A percentile compares a stretch with the other conserved stretches of the same genome.
phyloP scores from a whole-genome alignment of 2,113 vertebrate genomes.

The Crocuta crocuta region DNA sequence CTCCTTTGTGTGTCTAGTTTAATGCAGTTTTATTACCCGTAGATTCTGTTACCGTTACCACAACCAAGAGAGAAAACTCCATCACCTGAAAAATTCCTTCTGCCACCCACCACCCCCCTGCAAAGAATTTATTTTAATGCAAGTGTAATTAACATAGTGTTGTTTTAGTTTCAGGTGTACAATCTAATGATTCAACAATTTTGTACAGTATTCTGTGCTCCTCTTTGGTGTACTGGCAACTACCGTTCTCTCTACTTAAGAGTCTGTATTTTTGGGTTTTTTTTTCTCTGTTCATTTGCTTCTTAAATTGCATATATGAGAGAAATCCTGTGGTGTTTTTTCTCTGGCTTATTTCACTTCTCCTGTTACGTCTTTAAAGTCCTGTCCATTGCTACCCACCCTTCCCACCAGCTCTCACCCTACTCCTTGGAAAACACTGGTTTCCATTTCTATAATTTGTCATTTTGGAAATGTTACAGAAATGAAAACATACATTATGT shows the following conservation, averaged over 20 bases:
- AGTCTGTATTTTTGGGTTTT: background rate
- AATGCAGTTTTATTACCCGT: background rate
- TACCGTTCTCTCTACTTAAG: background rate
- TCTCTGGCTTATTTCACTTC: background rate
- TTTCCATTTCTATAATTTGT: background rate
- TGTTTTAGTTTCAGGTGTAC: background rate
- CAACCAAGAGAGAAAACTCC: background rate
- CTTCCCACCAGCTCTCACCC: too few relatives aligned
- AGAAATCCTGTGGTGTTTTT: background rate
- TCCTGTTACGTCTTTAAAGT: background rate
- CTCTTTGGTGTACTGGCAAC: background rate
- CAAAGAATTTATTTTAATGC: background rate
- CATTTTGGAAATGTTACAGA: background rate
- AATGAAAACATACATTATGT: background rate
- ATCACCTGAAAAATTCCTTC: background rate
- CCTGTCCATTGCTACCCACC: rapidly evolving
- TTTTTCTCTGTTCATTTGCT: background rate
- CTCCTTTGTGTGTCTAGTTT: background rate
- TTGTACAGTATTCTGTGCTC: background rate
- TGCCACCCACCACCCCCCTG: background rate
- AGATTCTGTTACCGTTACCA: background rate
- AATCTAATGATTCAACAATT: background rate
- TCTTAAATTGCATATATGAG: background rate
- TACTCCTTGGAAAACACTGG: background rate
- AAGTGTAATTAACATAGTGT: background rate